Conservation (phyloP, 2,888 invertebrate species). For the Pollenia labialis region DNA sequence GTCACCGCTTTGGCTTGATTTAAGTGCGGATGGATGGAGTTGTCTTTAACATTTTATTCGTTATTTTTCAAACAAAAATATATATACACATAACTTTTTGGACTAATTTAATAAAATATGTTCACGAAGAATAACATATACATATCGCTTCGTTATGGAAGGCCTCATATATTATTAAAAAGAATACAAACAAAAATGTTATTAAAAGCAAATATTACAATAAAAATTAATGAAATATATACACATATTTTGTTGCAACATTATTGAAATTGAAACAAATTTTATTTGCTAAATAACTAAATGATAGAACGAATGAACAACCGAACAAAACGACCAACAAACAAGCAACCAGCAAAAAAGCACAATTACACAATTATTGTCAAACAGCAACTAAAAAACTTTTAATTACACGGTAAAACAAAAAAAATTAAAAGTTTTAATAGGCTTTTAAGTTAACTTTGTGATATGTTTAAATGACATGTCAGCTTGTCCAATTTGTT, state of each 20-base stretch:
- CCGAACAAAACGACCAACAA: neutral
- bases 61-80: no score
- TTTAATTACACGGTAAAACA: constrained; percentile 46
- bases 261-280: constrained; percentile 43
- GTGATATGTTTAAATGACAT: constrained; percentile 26
- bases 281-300: constrained; percentile 27
- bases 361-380: neutral
- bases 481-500: constrained; percentile 18
- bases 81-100: no score
- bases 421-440: constrained; percentile 46
- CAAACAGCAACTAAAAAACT: constrained; percentile 14
- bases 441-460: constrained; percentile 46
- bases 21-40: no score
- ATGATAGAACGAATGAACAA: neutral
- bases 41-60: no score
- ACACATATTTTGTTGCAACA: constrained; percentile 7
- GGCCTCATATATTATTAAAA: neutral
- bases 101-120: no score
- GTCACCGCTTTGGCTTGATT: no score
- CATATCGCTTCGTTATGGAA: no score
- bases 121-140: no score
- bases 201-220: constrained; percentile 43
- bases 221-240: constrained; percentile 44
- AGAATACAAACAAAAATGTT: constrained; percentile 5
- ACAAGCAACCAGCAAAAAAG: neutral